These are phyloP conservation scores for Nemapogon koenigi DNA, from an alignment of 2,888 invertebrate species.

Conservation along the genomic window DNA sequence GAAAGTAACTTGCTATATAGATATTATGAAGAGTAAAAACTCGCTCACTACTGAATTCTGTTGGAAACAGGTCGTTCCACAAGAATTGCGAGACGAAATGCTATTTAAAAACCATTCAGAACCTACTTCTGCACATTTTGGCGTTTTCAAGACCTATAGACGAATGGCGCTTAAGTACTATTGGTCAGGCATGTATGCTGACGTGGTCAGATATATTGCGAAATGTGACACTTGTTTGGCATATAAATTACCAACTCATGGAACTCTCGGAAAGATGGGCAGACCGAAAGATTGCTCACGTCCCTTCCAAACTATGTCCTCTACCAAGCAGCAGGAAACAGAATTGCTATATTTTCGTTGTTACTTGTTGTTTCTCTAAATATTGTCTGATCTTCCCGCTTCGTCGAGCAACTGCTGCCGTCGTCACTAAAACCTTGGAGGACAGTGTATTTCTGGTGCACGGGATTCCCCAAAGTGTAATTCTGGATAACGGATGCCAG, in stretches of 20 bases:
- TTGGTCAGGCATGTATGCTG: constrained; percentile 18
- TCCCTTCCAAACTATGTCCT: constrained; percentile 20
- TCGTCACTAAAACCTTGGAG: constrained; percentile 15
- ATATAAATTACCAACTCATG: constrained; percentile 13
- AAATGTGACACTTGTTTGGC: constrained; percentile 15
- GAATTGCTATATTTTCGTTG: constrained; percentile 14
- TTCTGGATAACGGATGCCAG: constrained; percentile 11
- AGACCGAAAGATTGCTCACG: constrained; percentile 17
- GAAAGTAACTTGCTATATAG: constrained; percentile 8
- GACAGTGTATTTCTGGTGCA: constrained; percentile 21
- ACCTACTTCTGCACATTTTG: constrained; percentile 16
- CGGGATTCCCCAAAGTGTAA: constrained; percentile 18
- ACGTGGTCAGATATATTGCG: constrained; percentile 14
- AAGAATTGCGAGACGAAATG: constrained; percentile 9
- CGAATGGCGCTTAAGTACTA: constrained; percentile 15
- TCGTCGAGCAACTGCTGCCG: constrained; percentile 11
- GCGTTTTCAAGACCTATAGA: constrained; percentile 19
- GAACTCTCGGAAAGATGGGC: constrained; percentile 18
- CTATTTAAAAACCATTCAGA: constrained; percentile 13
- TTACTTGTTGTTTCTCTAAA: constrained; percentile 18
- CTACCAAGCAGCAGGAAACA: constrained; percentile 10
- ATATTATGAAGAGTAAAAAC: constrained; percentile 10
- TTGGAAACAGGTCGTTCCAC: constrained; percentile 18
- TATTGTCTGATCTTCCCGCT: constrained; percentile 14
- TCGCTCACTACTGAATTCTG: constrained; percentile 12